A percentile compares a stretch with the other conserved stretches of the same genome.
Evolutionary conservation across 1,140 invertebrate genomes (phyloP).

Genomic region (Elymnias hypermnestra): DNA sequence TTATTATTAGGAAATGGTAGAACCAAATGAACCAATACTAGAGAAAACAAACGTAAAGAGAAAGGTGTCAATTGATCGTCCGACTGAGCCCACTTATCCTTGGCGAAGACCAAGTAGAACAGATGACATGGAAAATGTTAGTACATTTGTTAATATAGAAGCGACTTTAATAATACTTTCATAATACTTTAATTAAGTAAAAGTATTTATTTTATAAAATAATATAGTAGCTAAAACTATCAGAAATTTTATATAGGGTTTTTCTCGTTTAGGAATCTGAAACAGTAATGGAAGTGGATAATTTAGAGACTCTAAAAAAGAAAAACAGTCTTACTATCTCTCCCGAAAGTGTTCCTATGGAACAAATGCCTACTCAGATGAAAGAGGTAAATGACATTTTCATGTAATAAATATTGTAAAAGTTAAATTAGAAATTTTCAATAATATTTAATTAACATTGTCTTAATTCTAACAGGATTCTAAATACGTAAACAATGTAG

Average conservation of each 20-base stretch:
- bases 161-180: no score
- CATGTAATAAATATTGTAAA: no score
- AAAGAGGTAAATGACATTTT: constrained; percentile 8
- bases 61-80: constrained; percentile 28
- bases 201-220: not conserved
- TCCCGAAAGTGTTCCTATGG: not conserved
- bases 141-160: no score
- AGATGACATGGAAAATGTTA: constrained; percentile 27
- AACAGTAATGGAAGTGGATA: constrained; percentile 2
- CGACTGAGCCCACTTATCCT: constrained; percentile 30
- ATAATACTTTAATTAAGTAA: no score
- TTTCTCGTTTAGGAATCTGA: constrained; percentile 2
- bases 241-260: not conserved
- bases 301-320: not conserved
- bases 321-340: not conserved
- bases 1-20: constrained; percentile 33
- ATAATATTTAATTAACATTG: no score
- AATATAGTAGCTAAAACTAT: not conserved
- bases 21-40: constrained; percentile 16
- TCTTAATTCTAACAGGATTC: no score
- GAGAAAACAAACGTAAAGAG: constrained; percentile 20
- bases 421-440: no score
- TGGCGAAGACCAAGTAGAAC: constrained; percentile 30
- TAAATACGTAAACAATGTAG: no score
- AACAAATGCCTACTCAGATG: not conserved